Evolutionary conservation across 2,113 vertebrate genomes (phyloP).

Genomic region (Chloropsis cyanopogon): DNA sequence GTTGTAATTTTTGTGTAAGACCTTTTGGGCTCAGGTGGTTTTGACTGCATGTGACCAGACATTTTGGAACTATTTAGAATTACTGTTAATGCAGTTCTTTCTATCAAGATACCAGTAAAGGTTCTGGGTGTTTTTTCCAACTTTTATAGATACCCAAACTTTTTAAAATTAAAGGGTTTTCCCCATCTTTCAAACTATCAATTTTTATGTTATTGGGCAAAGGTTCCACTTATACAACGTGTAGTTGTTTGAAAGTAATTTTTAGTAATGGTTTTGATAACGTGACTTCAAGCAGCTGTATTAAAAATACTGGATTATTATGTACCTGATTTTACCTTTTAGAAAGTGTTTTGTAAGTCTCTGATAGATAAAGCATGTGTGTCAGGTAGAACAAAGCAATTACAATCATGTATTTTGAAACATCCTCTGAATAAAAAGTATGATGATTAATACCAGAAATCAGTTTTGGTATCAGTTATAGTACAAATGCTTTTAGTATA

Average conservation of each 20-base stretch:
- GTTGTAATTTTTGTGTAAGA: background rate
- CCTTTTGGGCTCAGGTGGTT: background rate
- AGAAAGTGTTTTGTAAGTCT: background rate
- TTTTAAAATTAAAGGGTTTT: background rate
- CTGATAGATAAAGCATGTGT: background rate
- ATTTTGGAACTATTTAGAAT: background rate
- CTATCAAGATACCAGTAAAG: background rate
- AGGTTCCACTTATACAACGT: background rate
- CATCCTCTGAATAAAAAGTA: background rate
- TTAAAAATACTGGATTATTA: background rate
- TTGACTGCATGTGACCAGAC: background rate
- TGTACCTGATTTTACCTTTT: background rate
- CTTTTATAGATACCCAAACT: background rate
- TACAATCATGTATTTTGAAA: background rate
- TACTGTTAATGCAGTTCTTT: background rate
- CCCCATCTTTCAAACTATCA: background rate
- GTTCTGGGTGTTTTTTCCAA: background rate
- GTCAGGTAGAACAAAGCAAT: background rate
- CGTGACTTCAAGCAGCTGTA: background rate
- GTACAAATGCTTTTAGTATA: background rate
- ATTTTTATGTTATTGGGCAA: background rate
- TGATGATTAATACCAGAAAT: background rate
- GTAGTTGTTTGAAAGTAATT: background rate
- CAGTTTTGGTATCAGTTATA: background rate
- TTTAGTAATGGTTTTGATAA: background rate